Conservation (phyloP, 2,888 invertebrate species). For the Drosophila kokeensis region DNA sequence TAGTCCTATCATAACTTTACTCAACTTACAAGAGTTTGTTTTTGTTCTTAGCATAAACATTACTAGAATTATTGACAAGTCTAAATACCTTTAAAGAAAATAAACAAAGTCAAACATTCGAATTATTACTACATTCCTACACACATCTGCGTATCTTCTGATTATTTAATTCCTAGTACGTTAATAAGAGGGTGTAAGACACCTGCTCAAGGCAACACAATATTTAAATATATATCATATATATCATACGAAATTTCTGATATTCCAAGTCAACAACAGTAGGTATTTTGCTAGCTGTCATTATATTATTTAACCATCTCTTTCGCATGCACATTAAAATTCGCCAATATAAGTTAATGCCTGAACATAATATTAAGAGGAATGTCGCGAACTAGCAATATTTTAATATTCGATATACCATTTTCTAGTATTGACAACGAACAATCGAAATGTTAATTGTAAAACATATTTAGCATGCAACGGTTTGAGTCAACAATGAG, state of each 20-base stretch:
- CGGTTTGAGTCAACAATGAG: constrained; percentile 12
- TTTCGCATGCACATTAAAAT: neutral
- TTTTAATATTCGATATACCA: neutral
- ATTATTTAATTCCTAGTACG: neutral
- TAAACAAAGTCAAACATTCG: neutral
- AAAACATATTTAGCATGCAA: constrained; percentile 25
- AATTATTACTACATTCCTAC: neutral
- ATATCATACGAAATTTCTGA: neutral
- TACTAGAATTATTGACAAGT: neutral
- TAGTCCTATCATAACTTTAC: neutral
- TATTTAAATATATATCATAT: neutral
- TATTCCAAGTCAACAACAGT: neutral
- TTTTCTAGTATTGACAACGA: neutral
- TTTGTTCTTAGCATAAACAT: neutral
- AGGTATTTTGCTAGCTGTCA: neutral
- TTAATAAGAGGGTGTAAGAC: neutral
- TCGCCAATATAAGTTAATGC: neutral
- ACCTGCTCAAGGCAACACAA: neutral
- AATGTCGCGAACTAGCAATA: neutral
- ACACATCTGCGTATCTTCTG: neutral
- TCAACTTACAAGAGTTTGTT: neutral
- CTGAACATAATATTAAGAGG: neutral
- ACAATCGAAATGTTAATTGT: neutral
- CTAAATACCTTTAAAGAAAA: neutral
- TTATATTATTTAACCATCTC: neutral